Conservation (phyloP, 2,888 invertebrate species). For the Periphyllus acericola region DNA sequence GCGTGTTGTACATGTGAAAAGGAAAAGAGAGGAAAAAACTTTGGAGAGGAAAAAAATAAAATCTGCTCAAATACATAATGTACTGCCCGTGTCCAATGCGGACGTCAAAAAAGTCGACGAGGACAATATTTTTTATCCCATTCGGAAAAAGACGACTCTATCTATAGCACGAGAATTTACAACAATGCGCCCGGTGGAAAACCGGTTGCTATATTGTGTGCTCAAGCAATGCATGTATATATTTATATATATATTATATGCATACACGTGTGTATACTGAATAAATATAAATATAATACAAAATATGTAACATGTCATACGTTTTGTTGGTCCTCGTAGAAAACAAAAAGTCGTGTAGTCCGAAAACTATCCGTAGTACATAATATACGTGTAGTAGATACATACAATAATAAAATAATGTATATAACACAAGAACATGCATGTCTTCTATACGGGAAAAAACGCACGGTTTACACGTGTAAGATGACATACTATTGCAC, state of each 20-base stretch:
- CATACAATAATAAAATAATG: background rate
- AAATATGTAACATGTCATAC: background rate
- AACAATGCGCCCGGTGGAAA: conserved; percentile 46
- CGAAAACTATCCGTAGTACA: conserved; percentile 9
- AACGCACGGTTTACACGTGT: background rate
- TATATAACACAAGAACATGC: background rate
- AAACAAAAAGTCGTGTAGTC: conserved; percentile 45
- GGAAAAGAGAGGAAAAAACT: conserved; percentile 24
- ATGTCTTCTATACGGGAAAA: background rate
- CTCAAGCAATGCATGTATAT: background rate
- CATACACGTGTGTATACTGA: background rate
- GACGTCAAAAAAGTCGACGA: conserved; percentile 52
- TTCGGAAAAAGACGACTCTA: conserved; percentile 49
- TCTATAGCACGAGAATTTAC: conserved; percentile 39
- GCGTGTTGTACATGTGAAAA: background rate
- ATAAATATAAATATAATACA: background rate
- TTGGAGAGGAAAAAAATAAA: conserved; percentile 16
- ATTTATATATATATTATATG: background rate
- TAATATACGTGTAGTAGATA: background rate
- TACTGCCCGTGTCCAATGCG: conserved; percentile 50
- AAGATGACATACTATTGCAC: conserved; percentile 9
- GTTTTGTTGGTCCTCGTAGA: conserved; percentile 2
- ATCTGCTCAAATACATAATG: conserved; percentile 48
- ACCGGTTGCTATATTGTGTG: conserved; percentile 38
- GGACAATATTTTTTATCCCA: conserved; percentile 40